Evolutionary conservation across 2,113 vertebrate species (phyloP).

Genomic region (Grus americana): DNA sequence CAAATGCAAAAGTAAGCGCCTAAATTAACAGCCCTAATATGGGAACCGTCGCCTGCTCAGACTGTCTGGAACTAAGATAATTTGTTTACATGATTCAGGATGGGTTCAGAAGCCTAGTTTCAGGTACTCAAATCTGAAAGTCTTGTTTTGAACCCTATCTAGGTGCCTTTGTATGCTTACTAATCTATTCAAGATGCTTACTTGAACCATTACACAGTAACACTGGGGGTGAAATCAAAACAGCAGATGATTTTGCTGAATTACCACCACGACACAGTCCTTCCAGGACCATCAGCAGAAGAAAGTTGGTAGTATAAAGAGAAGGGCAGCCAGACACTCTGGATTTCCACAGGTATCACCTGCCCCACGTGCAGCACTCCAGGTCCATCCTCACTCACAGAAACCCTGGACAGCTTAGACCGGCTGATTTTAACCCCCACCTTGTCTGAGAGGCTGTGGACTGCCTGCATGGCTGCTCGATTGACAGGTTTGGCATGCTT

Average conservation of each 20-base stretch:
- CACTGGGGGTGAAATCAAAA: not conserved
- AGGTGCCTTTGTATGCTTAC: not conserved
- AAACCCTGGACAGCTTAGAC: not conserved
- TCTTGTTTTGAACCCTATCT: not conserved
- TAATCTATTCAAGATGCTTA: not conserved
- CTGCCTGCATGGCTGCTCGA: rapidly evolving
- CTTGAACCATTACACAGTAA: not conserved
- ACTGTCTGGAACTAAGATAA: not conserved
- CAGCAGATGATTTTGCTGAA: not conserved
- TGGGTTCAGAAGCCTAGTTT: not conserved
- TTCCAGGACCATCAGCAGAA: not conserved
- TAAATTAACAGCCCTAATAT: not conserved
- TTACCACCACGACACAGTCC: not conserved
- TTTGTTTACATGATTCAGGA: not conserved
- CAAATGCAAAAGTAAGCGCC: not conserved
- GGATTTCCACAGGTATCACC: not conserved
- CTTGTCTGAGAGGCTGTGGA: not conserved
- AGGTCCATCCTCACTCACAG: not conserved
- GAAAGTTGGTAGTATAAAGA: not conserved
- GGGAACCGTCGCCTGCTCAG: not conserved
- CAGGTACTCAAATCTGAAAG: not conserved
- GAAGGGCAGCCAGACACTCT: not conserved
- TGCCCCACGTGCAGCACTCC: not conserved
- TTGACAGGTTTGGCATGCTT: not conserved
- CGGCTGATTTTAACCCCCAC: not conserved